Conservation (phyloP, 1,140 invertebrate species). For the Acromyrmex echinatior region DNA sequence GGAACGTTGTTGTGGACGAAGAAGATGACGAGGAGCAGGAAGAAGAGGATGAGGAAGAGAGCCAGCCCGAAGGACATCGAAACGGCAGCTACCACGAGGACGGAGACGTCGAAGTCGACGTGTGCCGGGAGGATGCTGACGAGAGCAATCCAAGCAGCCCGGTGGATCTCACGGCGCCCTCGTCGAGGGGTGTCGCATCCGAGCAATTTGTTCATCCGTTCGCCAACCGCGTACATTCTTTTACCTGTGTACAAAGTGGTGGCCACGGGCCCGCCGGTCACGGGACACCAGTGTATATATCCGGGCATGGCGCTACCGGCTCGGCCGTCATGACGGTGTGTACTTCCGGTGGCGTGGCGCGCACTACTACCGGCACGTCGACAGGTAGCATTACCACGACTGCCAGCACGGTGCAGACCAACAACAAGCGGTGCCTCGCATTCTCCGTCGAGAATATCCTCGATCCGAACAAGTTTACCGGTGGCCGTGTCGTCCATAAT, state of each 20-base stretch:
- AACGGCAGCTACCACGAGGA: constrained; percentile 80
- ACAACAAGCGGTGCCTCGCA: constrained; percentile 88
- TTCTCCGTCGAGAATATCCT: constrained; percentile 97
- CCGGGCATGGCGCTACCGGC: constrained; percentile 76
- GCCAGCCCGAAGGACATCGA: constrained; percentile 64
- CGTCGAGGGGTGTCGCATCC: constrained; percentile 77
- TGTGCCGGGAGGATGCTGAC: constrained; percentile 79
- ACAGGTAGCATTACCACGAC: constrained; percentile 80
- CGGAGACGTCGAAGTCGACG: constrained; percentile 84
- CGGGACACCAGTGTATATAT: constrained; percentile 70
- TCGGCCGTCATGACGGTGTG: constrained; percentile 79
- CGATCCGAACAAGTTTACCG: constrained; percentile 96
- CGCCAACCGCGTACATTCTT: constrained; percentile 77
- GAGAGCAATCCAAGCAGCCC: constrained; percentile 84
- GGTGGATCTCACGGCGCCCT: constrained; percentile 83
- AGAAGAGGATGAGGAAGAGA: constrained; percentile 80
- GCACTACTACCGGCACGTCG: constrained; percentile 69
- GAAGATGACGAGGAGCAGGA: constrained; percentile 76
- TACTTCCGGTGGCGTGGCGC: constrained; percentile 71
- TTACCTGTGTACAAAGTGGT: constrained; percentile 79
- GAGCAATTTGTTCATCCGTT: constrained; percentile 81
- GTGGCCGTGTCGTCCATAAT: constrained; percentile 84
- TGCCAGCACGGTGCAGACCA: constrained; percentile 72
- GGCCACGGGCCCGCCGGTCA: constrained; percentile 64
- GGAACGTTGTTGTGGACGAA: constrained; percentile 67